Percentiles rank a stretch among this genome's conserved stretches.
Conservation (phyloP, 2,888 invertebrate genomes). For the Sphaeridia pumilis region DNA sequence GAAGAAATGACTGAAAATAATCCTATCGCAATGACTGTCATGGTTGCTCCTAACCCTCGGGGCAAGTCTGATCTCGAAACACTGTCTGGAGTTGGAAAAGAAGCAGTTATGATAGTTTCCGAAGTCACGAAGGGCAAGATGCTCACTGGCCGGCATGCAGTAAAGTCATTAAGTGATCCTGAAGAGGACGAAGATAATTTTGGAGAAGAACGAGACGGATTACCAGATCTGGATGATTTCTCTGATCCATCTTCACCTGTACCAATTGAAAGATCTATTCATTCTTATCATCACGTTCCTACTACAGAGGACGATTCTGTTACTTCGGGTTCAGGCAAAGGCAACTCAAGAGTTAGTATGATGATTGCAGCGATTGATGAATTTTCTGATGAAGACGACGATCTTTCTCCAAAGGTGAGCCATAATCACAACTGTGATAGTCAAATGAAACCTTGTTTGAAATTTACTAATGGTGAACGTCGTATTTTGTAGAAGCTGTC, state of each 20-base stretch:
- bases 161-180: constrained; percentile 25
- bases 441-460: constrained; percentile 2
- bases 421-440: constrained; percentile 1
- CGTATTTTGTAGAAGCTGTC: no score
- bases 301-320: constrained; percentile 11
- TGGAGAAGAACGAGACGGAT: constrained; percentile 27
- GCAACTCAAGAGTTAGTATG: constrained; percentile 24
- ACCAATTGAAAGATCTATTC: constrained; percentile 6
- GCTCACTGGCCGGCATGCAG: neutral
- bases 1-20: constrained; percentile 25
- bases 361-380: constrained; percentile 36
- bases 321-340: constrained; percentile 20
- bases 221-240: constrained; percentile 32
- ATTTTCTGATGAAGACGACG: constrained; percentile 34
- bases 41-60: constrained; percentile 27
- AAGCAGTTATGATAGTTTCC: constrained; percentile 12
- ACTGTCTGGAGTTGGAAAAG: constrained; percentile 4
- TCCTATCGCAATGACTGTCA: constrained; percentile 35
- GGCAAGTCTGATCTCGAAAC: constrained; percentile 9
- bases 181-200: constrained; percentile 33
- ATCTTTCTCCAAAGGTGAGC: constrained; percentile 11
- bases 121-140: constrained; percentile 12
- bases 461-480: no score
- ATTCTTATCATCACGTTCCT: constrained; percentile 13
- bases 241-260: constrained; percentile 19